Conservation (phyloP, 2,888 invertebrate genomes). For the Timandra comae region DNA sequence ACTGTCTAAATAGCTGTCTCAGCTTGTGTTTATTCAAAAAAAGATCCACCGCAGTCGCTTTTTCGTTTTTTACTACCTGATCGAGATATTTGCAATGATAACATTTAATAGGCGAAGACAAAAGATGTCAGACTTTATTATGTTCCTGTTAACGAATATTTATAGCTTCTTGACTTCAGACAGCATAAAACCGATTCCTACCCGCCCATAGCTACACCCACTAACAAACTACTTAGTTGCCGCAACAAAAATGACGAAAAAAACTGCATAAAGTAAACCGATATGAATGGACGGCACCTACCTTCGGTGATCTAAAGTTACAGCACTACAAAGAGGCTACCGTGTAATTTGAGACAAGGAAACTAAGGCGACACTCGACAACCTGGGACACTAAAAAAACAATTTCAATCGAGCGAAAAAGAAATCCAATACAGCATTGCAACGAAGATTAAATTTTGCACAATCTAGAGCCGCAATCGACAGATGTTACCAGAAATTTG, state of each 20-base stretch:
- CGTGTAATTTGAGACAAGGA: constrained; percentile 68
- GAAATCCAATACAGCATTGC: constrained; percentile 69
- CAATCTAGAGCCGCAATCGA: constrained; percentile 60
- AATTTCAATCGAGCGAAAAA: constrained; percentile 63
- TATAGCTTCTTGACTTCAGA: constrained; percentile 30
- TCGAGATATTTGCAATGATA: constrained; percentile 17
- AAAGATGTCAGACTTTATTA: constrained; percentile 22
- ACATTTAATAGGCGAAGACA: constrained; percentile 16
- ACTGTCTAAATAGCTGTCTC: neutral
- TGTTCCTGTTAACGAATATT: constrained; percentile 22
- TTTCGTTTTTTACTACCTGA: neutral
- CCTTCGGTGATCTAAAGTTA: constrained; percentile 46
- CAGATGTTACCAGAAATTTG: constrained; percentile 67
- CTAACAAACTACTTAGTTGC: constrained; percentile 42
- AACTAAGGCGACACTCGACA: constrained; percentile 68
- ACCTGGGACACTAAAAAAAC: constrained; percentile 56
- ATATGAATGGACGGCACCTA: constrained; percentile 52
- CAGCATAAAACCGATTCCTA: constrained; percentile 45
- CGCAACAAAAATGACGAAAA: constrained; percentile 24
- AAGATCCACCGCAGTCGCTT: constrained; percentile 7
- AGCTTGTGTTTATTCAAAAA: too few relatives aligned
- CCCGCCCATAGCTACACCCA: constrained; percentile 56
- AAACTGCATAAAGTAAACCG: constrained; percentile 43
- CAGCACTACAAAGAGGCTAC: constrained; percentile 64
- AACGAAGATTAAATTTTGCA: constrained; percentile 70